Conservation (phyloP, 2,113 vertebrate species). For the Oostethus manadensis region DNA sequence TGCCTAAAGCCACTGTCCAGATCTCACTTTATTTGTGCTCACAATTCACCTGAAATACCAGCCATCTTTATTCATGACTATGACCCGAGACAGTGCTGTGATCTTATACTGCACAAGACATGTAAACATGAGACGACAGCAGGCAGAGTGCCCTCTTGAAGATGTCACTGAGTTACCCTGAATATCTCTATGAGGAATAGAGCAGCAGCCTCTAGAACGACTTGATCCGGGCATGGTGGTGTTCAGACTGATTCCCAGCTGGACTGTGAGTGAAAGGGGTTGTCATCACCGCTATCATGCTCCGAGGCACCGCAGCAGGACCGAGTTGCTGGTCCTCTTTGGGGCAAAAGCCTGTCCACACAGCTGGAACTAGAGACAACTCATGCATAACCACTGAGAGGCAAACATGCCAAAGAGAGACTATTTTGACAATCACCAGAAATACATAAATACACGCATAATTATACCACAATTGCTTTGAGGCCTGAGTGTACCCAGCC, state of each 20-base stretch:
- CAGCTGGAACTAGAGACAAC: conserved; percentile 33
- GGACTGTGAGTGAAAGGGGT: conserved; percentile 40
- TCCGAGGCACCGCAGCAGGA: conserved; percentile 41
- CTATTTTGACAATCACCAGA: conserved; percentile 18
- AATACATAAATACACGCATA: conserved; percentile 13
- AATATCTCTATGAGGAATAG: conserved; percentile 30
- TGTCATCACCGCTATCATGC: conserved; percentile 40
- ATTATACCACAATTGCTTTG: no score
- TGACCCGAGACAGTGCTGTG: neutral
- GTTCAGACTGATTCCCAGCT: conserved; percentile 49
- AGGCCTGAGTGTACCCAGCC: no score
- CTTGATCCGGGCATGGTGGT: conserved; percentile 17
- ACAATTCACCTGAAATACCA: neutral
- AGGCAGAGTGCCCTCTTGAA: conserved; percentile 39
- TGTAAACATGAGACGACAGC: conserved; percentile 36
- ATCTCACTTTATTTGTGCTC: neutral
- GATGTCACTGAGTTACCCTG: conserved; percentile 66
- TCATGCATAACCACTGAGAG: conserved; percentile 33
- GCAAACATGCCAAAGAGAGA: conserved; percentile 45
- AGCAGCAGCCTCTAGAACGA: conserved; percentile 33
- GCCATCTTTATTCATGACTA: conserved; percentile 6
- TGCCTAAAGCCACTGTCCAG: neutral
- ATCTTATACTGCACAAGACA: conserved; percentile 23
- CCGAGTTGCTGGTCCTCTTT: conserved; percentile 32
- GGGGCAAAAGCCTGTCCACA: conserved; percentile 37